Evolutionary conservation across 2,888 invertebrate species (phyloP).

Genomic region (Oligia latruncula): DNA sequence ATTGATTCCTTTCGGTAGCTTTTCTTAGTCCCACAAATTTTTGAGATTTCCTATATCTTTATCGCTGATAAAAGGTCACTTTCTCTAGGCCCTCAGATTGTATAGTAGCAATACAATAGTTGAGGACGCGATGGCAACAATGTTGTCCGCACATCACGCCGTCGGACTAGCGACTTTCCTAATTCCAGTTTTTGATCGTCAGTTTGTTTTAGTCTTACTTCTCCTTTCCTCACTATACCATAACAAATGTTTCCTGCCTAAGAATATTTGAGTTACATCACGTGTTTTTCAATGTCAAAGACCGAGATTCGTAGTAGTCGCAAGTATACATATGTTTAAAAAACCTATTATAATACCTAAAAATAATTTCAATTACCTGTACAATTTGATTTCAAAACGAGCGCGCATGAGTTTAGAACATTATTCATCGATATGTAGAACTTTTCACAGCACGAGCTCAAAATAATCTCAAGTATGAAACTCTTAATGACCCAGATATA

Average conservation of each 20-base stretch:
- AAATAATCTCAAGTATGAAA: constrained; percentile 23
- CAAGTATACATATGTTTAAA: background rate
- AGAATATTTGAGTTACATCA: background rate
- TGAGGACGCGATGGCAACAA: too few relatives aligned
- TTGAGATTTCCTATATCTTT: background rate
- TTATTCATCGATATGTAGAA: constrained; percentile 27
- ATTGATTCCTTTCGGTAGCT: background rate
- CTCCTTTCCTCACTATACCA: background rate
- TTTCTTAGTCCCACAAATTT: accelerated
- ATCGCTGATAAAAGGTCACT: background rate
- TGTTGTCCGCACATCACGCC: background rate
- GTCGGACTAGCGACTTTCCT: background rate
- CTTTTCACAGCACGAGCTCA: constrained; percentile 32
- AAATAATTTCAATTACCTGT: constrained; percentile 14
- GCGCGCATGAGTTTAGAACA: constrained; percentile 13
- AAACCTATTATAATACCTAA: background rate
- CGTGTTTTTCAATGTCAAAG: background rate
- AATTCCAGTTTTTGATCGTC: background rate
- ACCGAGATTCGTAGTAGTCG: background rate
- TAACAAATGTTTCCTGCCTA: background rate
- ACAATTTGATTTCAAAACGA: constrained; percentile 22
- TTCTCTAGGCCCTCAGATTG: background rate
- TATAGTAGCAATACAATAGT: too few relatives aligned
- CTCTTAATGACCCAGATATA: constrained; percentile 31
- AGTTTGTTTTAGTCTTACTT: background rate